Base-by-base conservation (phyloP, 1,140 invertebrate genomes). In the Drosophila eugracilis region DNA sequence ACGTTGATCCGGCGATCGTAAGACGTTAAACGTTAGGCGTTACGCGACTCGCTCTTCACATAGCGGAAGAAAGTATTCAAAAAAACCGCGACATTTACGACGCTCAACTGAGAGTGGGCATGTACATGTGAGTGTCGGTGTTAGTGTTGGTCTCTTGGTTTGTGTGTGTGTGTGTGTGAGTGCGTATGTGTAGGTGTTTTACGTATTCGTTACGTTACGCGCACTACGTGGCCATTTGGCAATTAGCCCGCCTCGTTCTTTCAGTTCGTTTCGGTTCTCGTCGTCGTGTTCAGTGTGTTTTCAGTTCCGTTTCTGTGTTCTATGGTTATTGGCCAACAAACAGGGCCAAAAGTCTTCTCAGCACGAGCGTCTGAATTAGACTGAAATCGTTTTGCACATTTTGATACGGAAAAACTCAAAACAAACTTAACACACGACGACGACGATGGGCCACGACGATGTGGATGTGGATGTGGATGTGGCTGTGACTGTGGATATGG, bases 381-480 rank as follows among this genome's bases (percentile, higher is more conserved):
- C 90, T 91, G 90, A 91, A 91, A 91, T 89, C 83, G 90, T 91
- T 91, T 91, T 90, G 90, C 90, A 91, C 89, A 91, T 91, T 91
- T 91, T 85, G 90, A 90, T 90, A 89, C 90, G 90, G 90, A 91
- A 91, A 91, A 91, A 91, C 90, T 88, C 85, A 89, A 89, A 89
- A 89, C 79, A 89, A 89, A 86, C 80, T 86, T 81, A 83, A 67
- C 75, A 78, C 71, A 79, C 54, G 65, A 75, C 53, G 75, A 62
- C 57, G 70, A 58, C 67, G 70, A 67, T 58, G 76, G 69, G 55
- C 65, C 71, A 22, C 21, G 42, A 47, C 44, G 44, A 28, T 65
- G 77, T 44, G 36, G 36, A 17, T 39, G 36, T 39, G 36, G 36
- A 37, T 37, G 36, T 15, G 36, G 36, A 2, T 15, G 34, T 15